Percentiles rank a stretch among this genome's conserved stretches.
These are phyloP conservation scores for Castor canadensis DNA, from an alignment of 2,113 vertebrate genomes.

Conservation along the genomic window DNA sequence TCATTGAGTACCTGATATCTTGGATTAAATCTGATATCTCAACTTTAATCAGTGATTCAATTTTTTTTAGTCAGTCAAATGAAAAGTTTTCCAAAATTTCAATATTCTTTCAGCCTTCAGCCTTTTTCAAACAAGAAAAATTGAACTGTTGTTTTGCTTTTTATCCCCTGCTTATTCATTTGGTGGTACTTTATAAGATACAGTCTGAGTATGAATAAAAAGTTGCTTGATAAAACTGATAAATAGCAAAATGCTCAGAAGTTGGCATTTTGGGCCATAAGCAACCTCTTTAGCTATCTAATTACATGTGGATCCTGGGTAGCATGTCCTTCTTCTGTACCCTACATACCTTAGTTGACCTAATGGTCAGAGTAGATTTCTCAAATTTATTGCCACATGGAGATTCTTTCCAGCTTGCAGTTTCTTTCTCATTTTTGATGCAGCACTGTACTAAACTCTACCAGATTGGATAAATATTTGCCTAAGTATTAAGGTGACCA, in stretches of 20 bases:
- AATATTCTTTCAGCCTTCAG: background rate
- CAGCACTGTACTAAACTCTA: background rate
- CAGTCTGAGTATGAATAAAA: background rate
- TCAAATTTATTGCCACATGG: background rate
- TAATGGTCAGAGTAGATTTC: background rate
- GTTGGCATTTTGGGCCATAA: background rate
- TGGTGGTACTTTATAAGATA: background rate
- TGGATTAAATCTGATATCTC: background rate
- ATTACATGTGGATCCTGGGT: background rate
- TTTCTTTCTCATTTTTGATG: slow-evolving; percentile 28
- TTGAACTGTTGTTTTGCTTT: background rate
- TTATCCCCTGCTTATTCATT: background rate
- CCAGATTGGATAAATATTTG: slow-evolving; percentile 3
- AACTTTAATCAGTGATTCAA: slow-evolving; percentile 1
- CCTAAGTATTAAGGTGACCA: background rate
- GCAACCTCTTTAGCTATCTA: background rate
- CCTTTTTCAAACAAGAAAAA: slow-evolving; percentile 18
- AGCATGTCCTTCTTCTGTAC: background rate
- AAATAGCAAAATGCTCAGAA: background rate
- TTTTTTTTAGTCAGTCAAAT: slow-evolving; percentile 7
- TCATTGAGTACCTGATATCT: background rate
- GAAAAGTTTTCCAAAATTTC: slow-evolving; percentile 24
- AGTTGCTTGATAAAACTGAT: background rate
- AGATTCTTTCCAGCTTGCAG: background rate
- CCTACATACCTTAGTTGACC: background rate